These are phyloP conservation scores for Phengaris alcon DNA, from an alignment of 2,888 invertebrate species.

Conservation along the genomic window DNA sequence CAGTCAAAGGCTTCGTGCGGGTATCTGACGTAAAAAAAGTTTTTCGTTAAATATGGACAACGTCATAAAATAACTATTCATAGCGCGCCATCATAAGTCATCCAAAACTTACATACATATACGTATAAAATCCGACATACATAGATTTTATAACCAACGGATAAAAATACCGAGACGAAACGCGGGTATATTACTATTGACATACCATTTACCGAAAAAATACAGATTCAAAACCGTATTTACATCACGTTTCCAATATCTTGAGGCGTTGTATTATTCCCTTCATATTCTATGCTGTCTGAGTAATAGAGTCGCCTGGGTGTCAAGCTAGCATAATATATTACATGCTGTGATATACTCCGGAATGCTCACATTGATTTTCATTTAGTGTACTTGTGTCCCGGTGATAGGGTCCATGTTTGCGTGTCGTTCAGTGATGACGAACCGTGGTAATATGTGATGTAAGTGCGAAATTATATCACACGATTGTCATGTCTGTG, in stretches of 20 bases:
- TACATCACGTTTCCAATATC: constrained; percentile 73
- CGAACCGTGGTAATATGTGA: constrained; percentile 32
- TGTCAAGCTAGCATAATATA: constrained; percentile 61
- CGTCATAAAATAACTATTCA: not conserved
- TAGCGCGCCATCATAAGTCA: not conserved
- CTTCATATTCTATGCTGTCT: constrained; percentile 64
- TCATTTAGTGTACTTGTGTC: not conserved
- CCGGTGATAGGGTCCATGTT: not conserved
- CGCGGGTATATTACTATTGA: constrained; percentile 4
- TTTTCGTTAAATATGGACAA: no score
- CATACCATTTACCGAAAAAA: constrained; percentile 25
- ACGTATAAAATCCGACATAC: not conserved
- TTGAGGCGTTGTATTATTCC: constrained; percentile 62
- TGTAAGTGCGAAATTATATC: constrained; percentile 27
- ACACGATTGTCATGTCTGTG: constrained; percentile 38
- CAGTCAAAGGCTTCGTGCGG: no score
- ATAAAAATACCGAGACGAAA: not conserved
- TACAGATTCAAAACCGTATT: constrained; percentile 44
- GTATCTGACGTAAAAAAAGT: no score
- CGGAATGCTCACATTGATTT: not conserved
- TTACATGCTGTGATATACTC: constrained; percentile 42
- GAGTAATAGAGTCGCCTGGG: constrained; percentile 64
- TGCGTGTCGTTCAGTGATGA: constrained; percentile 26
- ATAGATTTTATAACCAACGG: not conserved
- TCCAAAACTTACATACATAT: not conserved